Base-by-base conservation (phyloP, 2,888 invertebrate genomes). In the Zelleria hepariella region DNA sequence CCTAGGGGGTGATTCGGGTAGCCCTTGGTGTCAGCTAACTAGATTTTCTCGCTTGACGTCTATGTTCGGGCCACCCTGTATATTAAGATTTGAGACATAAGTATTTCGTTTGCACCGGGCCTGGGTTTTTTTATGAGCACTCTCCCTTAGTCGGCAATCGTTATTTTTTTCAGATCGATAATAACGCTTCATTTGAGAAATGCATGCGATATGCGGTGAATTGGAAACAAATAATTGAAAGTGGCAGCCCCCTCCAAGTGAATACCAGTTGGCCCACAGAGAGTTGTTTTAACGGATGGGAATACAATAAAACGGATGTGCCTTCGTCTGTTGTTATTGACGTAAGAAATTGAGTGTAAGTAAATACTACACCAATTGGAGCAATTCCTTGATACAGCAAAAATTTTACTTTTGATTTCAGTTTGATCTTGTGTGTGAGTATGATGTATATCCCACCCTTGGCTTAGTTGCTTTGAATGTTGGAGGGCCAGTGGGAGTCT, bases 381-480 rank as follows among this genome's bases (percentile, higher is more conserved):
- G n/a, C n/a, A n/a, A n/a, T n/a, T n/a, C n/a, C n/a, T n/a, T n/a
- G n/a, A n/a, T n/a, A n/a, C n/a, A n/a, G n/a, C n/a, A n/a, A n/a
- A n/a, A n/a, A n/a, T n/a, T n/a, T n/a, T n/a, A n/a, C n/a, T n/a
- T 42, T 59, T 64, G 64, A 62, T 90, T 92, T 67, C 90, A 97
- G 97, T 97, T 96, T 80, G 92, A 96, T 85, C 90, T 98, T 71
- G 97, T 97, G 54, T 97, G 97, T 77, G 94, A 95, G 60, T 92
- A 92, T 66, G 94, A 94, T 64, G 95, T 96, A 67, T 96, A 96
- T 81, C 96, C 97, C 2, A 96, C 96, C 0, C 90, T 97, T 59
- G 96, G 96, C 6, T 85, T 97, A 66, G 95, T 95, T 0, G 94
- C 96, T 3, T 90, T 97, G 59, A 97, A 97, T 75, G 89, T 95